phyloP scores from a whole-genome alignment of 2,113 vertebrate species.

The Xenopus borealis region DNA sequence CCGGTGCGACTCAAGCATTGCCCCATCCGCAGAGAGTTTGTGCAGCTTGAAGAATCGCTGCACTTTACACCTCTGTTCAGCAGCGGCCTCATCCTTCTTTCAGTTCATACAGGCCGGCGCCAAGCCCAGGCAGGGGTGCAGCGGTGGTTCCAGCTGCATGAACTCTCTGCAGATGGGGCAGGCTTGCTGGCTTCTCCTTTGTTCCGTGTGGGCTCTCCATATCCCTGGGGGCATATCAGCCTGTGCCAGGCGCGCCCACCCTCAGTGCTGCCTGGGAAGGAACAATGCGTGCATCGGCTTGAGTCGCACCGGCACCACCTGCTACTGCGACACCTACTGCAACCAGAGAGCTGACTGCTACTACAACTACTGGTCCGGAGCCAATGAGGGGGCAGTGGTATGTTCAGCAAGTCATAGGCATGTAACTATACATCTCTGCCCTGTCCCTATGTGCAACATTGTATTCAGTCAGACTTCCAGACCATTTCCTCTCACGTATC shows the following conservation, averaged over 20 bases:
- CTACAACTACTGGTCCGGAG: constrained; percentile 69
- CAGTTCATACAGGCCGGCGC: too few species aligned
- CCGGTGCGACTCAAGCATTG: constrained; percentile 47
- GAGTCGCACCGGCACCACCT: constrained; percentile 55
- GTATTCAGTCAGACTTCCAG: too few species aligned
- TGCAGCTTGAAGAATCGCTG: too few species aligned
- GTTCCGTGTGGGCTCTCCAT: constrained; percentile 49
- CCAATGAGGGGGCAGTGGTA: constrained; percentile 73
- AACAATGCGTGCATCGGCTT: constrained; percentile 74
- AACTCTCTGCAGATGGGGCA: too few species aligned
- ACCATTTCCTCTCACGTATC: too few species aligned
- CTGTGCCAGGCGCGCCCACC: constrained; percentile 64
- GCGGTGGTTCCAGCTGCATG: too few species aligned
- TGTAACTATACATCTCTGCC: too few species aligned
- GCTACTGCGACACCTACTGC: constrained; percentile 84
- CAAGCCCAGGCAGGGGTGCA: too few species aligned
- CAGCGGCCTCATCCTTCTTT: too few species aligned
- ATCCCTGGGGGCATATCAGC: constrained; percentile 50
- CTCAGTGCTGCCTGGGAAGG: constrained; percentile 74
- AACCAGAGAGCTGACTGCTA: constrained; percentile 79
- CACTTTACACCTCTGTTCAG: too few species aligned
- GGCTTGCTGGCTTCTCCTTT: constrained; percentile 47
- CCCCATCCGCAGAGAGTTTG: too few species aligned
- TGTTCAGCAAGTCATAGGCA: constrained; percentile 48
- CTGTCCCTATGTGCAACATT: too few species aligned